Evolutionary conservation across 2,888 invertebrate species (phyloP).

Genomic region (Cantharis lateralis): DNA sequence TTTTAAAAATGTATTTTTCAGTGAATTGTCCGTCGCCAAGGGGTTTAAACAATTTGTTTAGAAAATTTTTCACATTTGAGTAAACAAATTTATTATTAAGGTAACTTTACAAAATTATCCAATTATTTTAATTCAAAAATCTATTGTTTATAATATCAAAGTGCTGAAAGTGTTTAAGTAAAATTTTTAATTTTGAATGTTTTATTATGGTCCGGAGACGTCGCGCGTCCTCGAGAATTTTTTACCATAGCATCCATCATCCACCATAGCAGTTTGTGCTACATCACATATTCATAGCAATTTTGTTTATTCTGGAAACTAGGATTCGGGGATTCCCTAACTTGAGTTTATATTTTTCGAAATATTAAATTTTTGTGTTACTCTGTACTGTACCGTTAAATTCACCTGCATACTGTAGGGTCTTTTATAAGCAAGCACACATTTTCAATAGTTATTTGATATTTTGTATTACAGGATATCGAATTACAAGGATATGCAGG

Average conservation of each 20-base stretch:
- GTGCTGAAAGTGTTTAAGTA: background rate
- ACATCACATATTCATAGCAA: too few species aligned
- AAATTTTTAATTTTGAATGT: background rate
- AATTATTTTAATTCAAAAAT: too few species aligned
- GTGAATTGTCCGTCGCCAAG: background rate
- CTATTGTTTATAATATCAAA: background rate
- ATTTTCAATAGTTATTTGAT: background rate
- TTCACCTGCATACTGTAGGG: background rate
- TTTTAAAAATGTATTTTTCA: background rate
- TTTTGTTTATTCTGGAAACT: too few species aligned
- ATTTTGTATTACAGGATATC: background rate
- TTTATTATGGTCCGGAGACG: background rate
- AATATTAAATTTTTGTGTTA: too few species aligned
- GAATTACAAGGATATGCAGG: conserved; percentile 2
- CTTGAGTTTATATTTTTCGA: too few species aligned
- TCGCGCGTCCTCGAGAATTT: conserved; percentile 4
- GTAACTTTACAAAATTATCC: background rate
- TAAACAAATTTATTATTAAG: background rate
- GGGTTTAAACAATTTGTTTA: background rate
- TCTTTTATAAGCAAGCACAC: background rate
- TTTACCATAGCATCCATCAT: background rate
- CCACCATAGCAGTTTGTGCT: background rate
- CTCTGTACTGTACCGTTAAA: background rate
- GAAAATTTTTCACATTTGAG: background rate
- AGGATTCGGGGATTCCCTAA: too few species aligned